Evolutionary conservation across 2,888 invertebrate genomes (phyloP).

Genomic region (Heteromyza rotundicornis): DNA sequence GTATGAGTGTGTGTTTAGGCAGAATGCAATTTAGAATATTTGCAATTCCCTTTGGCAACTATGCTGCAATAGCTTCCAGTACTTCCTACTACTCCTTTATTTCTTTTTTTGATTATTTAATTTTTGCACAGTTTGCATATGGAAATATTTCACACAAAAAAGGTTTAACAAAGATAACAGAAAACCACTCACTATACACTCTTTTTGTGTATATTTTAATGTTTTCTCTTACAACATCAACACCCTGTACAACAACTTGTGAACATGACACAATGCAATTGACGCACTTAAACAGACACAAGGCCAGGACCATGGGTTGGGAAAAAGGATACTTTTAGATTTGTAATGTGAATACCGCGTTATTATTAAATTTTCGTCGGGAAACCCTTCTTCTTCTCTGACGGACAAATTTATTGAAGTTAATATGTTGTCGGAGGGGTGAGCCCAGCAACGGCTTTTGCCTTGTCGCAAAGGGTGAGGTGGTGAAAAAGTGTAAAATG

Average conservation of each 20-base stretch:
- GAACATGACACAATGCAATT: conserved; percentile 57
- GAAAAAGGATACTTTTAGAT: too few species aligned
- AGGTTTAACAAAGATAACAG: conserved; percentile 13
- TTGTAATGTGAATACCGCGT: too few species aligned
- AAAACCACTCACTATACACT: conserved; percentile 26
- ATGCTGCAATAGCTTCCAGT: conserved; percentile 31
- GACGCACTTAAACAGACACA: conserved; percentile 26
- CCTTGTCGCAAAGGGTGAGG: not conserved
- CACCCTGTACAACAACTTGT: conserved; percentile 55
- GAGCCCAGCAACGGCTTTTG: conserved; percentile 6
- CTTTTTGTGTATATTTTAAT: too few species aligned
- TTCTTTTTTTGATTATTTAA: not conserved
- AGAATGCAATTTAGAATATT: conserved; percentile 51
- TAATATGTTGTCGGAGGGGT: conserved; percentile 45
- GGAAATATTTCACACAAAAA: conserved; percentile 17
- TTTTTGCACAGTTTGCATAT: conserved; percentile 12
- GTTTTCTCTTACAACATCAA: conserved; percentile 51
- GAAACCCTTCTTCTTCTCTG: conserved; percentile 27
- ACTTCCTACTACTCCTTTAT: not conserved
- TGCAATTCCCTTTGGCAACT: conserved; percentile 47
- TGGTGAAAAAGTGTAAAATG: conserved; percentile 6
- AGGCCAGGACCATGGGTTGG: not conserved
- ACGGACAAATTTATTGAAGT: conserved; percentile 50
- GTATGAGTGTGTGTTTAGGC: conserved; percentile 28
- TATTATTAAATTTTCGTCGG: conserved; percentile 26